Evolutionary conservation across 53 echinoderm and acorn worm species (phyloP), one percentile per base, ranked within the genome.

Genomic region (Actinopyga echinites): DNA sequence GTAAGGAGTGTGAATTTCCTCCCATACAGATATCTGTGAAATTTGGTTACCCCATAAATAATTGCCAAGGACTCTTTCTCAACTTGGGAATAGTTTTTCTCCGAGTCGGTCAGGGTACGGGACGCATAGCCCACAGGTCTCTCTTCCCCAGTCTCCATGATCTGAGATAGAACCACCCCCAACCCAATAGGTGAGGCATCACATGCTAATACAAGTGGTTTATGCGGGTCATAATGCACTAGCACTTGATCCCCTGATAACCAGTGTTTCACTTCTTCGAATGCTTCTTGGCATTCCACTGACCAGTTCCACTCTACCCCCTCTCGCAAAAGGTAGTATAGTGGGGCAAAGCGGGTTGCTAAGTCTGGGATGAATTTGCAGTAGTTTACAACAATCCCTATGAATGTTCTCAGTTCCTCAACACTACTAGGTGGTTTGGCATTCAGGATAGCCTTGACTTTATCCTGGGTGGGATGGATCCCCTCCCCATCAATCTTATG

Each of bases 281-380:
- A 88, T 13, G 88, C 77, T 75, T 61, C 61, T 62, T 88, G 83
- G 35, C 83, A 88, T 44, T 83, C 88, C 1, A 19, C 24, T 15
- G 83, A 71, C 75, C 83, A 88, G 20, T 75, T 35, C 85, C 85
- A 85, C 24, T 22, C 25, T 45, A 74, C 73, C 37, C 65, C 83
- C 44, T 83, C 83, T 45, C 83, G 58, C 68, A 83, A 61, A 29
- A 84, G 34, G 20, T 53, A 57, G 69, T 80, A 69, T 43, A 87
- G 52, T 22, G 82, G 87, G 19, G 87, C 81, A 82, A 78, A 69
- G 13, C 55, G 42, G 8, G 30, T 79, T 52, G 84, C 56, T 36
- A 89, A 74, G 56, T 84, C 56, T 49, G 85, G 85, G 38, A 89
- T 85, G 57, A 89, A 89, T 52, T 85, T 89, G 24, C 85, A 85